Conservation (phyloP, 2,113 vertebrate species). For the Mustela nigripes region DNA sequence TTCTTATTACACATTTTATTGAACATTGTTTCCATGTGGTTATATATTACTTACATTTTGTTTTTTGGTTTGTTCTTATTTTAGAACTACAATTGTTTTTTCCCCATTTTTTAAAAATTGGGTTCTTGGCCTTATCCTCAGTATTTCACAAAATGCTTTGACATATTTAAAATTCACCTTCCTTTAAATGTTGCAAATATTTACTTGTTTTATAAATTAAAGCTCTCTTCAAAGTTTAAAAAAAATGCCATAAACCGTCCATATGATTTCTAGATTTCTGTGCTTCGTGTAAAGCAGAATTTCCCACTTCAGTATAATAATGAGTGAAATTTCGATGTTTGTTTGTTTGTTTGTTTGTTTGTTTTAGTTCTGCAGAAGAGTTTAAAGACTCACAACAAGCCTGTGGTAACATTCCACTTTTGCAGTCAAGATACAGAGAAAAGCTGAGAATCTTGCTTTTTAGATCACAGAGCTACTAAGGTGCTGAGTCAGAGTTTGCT, state of each 20-base stretch:
- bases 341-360: background rate
- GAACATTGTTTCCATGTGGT: background rate
- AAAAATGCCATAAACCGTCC: background rate
- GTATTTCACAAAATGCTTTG: background rate
- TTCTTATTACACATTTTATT: background rate
- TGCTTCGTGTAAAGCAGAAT: background rate
- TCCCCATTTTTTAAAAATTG: background rate
- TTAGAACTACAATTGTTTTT: background rate
- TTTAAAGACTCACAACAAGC: slow-evolving; percentile 10
- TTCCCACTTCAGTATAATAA: background rate
- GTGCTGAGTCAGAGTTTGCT: background rate
- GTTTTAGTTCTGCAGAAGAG: background rate
- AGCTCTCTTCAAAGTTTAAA: background rate
- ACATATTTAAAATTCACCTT: background rate
- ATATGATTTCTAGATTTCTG: background rate
- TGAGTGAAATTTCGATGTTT: background rate
- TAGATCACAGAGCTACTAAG: background rate
- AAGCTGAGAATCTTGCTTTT: background rate
- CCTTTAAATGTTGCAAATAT: background rate
- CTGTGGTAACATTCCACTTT: background rate
- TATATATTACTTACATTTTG: background rate
- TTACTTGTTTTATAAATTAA: slow-evolving; percentile 1
- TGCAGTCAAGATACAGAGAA: background rate
- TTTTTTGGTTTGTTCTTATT: background rate
- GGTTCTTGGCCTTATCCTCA: background rate